Percentiles rank a stretch among this genome's conserved stretches.
Evolutionary conservation across 2,888 invertebrate species (phyloP).

Genomic region (Anarsia innoxiella): DNA sequence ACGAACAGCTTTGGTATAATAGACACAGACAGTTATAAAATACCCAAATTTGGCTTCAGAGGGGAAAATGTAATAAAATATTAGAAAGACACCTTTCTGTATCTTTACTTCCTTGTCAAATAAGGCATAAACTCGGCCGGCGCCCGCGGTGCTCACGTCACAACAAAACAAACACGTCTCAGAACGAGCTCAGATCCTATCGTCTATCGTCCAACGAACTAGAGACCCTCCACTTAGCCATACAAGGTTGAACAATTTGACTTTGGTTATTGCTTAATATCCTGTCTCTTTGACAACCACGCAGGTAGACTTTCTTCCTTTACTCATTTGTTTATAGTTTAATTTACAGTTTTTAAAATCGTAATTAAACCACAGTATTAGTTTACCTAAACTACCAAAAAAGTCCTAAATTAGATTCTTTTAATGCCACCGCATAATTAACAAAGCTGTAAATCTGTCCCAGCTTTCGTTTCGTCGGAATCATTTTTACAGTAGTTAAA

Average conservation of each 20-base stretch:
- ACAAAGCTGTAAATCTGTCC: too few species aligned
- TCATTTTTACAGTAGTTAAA: too few species aligned
- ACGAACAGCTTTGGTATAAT: too few species aligned
- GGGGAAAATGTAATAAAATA: conserved; percentile 9
- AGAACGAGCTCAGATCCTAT: conserved; percentile 32
- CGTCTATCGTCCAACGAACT: conserved; percentile 19
- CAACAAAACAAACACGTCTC: conserved; percentile 55
- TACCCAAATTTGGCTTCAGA: too few species aligned
- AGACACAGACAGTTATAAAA: too few species aligned
- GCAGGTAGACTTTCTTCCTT: not conserved
- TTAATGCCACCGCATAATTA: too few species aligned
- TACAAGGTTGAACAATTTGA: conserved; percentile 30
- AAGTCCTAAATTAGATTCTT: too few species aligned
- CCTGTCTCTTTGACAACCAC: conserved; percentile 29
- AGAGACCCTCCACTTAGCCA: conserved; percentile 31
- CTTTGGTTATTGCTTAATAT: conserved; percentile 30
- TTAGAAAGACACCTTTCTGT: not conserved
- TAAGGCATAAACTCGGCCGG: conserved; percentile 33
- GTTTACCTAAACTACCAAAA: too few species aligned
- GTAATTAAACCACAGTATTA: too few species aligned
- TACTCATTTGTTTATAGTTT: not conserved
- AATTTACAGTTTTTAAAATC: too few species aligned
- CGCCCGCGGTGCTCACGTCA: conserved; percentile 53
- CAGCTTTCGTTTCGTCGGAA: too few species aligned
- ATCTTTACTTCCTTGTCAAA: conserved; percentile 12